Evolutionary conservation across 2,113 vertebrate species (phyloP), one percentile per base, ranked within the genome.

Genomic region (Dipodomys ordii): DNA sequence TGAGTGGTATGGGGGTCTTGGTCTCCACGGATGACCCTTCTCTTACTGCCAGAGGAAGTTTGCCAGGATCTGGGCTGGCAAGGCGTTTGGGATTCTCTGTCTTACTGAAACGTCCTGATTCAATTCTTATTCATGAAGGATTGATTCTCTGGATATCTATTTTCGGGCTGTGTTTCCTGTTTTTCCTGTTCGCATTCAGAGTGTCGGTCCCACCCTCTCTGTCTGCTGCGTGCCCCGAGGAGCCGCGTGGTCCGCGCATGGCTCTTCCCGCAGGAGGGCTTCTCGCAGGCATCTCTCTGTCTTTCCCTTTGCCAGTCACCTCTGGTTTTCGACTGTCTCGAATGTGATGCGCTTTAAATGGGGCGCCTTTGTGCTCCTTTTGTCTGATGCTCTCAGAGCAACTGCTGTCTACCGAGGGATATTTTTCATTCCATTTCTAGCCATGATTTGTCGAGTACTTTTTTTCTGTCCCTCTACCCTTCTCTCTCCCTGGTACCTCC

Each of bases 301-400:
- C 12, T 53, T 53, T 53, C 49, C 8, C 49, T 28, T 60, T 67
- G 8, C 0, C 25, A 35, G 49, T 5, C 19, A 16, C 16, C 44
- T 83, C 28, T 15, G 82, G 19, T 73, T 69, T 93, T 28, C 12
- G 62, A 27, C 13, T 18, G 60, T 11, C 12, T 16, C 15, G 19
- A 77, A 11, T 3, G 2, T 5, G 5, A 22, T 3, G 39, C 6
- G 0, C 10, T 39, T 77, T 9, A 3, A 2, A 23, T 28, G 6
- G 0, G 23, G 39, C 7, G 53, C 39, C 22, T n/a, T 57, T 16
- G 28, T 76, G 68, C 57, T 11, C 39, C 11, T 39, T 69, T 22
- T 57, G 8, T 65, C 28, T 89, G 67, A 10, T 35, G 53, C 44
- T 79, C 28, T n/a, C 76, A 49, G 74, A 57, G 32, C 25, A 0